Percentiles rank a stretch among this genome's conserved stretches.
These are phyloP conservation scores for Monochamus alternatus DNA, from an alignment of 2,888 invertebrate species.

Conservation along the genomic window DNA sequence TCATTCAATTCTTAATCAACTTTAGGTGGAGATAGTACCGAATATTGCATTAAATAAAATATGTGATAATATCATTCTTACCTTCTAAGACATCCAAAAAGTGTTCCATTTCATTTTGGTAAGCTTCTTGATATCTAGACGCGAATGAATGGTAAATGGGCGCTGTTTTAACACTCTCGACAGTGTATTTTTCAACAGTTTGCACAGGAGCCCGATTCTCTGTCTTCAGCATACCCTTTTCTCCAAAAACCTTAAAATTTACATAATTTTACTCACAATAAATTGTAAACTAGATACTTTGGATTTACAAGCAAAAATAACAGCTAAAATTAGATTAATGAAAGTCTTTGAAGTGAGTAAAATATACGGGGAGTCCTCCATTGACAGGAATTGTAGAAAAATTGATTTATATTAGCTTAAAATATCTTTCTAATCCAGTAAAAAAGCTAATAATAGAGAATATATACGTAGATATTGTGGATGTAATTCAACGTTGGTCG, in stretches of 20 bases:
- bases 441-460: too few relatives aligned
- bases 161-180: conserved; percentile 65
- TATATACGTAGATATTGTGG: too few relatives aligned
- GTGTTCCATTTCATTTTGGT: conserved; percentile 75
- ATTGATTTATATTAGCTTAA: too few relatives aligned
- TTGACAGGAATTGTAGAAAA: too few relatives aligned
- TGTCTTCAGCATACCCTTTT: conserved; percentile 74
- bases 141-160: conserved; percentile 78
- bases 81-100: conserved; percentile 75
- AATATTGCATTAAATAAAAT: too few relatives aligned
- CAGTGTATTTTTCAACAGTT: conserved; percentile 69
- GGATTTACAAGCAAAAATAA: background rate
- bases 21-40: too few relatives aligned
- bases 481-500: too few relatives aligned
- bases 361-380: too few relatives aligned
- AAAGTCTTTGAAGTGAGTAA: background rate
- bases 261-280: background rate
- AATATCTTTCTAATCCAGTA: too few relatives aligned
- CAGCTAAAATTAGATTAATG: conserved; percentile 40
- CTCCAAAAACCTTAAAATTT: conserved; percentile 72
- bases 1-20: too few relatives aligned
- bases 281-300: background rate
- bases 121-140: conserved; percentile 74
- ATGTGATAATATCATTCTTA: conserved; percentile 46
- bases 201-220: conserved; percentile 74